Evolutionary conservation across 2,113 vertebrate genomes (phyloP).

Genomic region (Rhineura floridana): DNA sequence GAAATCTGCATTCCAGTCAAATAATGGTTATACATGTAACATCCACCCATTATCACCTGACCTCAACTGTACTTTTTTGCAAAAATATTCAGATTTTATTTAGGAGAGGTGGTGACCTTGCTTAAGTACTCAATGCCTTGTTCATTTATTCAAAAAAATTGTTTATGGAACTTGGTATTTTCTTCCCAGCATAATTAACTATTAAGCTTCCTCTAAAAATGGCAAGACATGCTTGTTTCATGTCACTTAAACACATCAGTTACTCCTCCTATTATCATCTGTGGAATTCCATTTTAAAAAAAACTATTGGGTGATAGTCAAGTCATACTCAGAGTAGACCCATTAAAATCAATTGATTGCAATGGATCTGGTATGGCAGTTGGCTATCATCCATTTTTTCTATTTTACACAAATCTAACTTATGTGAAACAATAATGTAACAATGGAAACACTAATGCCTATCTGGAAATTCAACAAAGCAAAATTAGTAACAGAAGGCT

Average conservation of each 20-base stretch:
- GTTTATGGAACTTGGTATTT: background rate
- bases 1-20: too few species aligned
- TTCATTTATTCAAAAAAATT: background rate
- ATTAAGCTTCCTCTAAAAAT: background rate
- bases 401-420: background rate
- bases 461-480: slow-evolving; percentile 30
- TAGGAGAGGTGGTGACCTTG: too few species aligned
- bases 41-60: too few species aligned
- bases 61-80: too few species aligned
- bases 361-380: too few species aligned
- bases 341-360: too few species aligned
- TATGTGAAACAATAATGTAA: slow-evolving; percentile 23
- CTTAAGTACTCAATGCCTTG: background rate
- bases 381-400: background rate
- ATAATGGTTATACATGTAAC: too few species aligned
- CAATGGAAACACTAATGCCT: slow-evolving; percentile 30
- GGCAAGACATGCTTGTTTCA: slow-evolving; percentile 12
- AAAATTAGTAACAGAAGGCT: slow-evolving; percentile 20
- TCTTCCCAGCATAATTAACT: slow-evolving; percentile 22
- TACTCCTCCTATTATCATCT: background rate
- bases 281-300: background rate
- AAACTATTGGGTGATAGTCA: too few species aligned
- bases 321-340: too few species aligned
- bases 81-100: too few species aligned
- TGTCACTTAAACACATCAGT: background rate